Percentiles rank a stretch among this genome's conserved stretches.
These are phyloP conservation scores for Crypturellus tataupa DNA, from an alignment of 2,797 vertebrate genomes.

Conservation along the genomic window DNA sequence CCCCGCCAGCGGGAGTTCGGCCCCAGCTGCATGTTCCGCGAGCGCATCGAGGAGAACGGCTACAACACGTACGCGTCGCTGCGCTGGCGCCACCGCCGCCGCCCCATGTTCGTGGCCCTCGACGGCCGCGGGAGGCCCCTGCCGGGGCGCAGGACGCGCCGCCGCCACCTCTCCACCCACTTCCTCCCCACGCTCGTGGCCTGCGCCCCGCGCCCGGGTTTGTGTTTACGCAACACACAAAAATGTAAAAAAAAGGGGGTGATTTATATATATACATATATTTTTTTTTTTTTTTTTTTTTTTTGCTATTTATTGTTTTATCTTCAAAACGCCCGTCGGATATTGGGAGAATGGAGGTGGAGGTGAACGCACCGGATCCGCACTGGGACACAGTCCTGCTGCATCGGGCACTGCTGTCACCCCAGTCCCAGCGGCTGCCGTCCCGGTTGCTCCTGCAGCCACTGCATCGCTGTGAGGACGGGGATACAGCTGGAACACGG, in stretches of 20 bases:
- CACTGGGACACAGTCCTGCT: rapidly evolving
- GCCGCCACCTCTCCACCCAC: constrained; percentile 91
- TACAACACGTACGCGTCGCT: constrained; percentile 94
- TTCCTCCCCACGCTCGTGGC: constrained; percentile 93
- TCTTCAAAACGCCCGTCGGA: background rate
- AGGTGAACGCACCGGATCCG: background rate
- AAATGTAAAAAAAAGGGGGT: background rate
- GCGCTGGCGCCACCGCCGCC: constrained; percentile 88
- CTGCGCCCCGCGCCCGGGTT: constrained; percentile 13
- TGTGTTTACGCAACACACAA: background rate
- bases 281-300: background rate
- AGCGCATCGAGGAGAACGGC: constrained; percentile 94
- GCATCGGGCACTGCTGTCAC: background rate
- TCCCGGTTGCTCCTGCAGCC: rapidly evolving
- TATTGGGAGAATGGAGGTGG: background rate
- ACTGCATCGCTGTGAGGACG: background rate
- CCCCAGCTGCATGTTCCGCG: constrained; percentile 91
- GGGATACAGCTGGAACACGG: background rate
- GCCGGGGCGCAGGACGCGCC: constrained; percentile 85
- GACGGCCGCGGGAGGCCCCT: constrained; percentile 86
- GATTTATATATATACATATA: constrained; percentile 33
- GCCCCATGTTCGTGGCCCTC: constrained; percentile 93
- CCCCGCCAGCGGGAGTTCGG: constrained; percentile 88
- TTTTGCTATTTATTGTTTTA: constrained; percentile 60
- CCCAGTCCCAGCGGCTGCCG: rapidly evolving